phyloP scores from a whole-genome alignment of 2,888 invertebrate species.

The Ormyrus rosae region DNA sequence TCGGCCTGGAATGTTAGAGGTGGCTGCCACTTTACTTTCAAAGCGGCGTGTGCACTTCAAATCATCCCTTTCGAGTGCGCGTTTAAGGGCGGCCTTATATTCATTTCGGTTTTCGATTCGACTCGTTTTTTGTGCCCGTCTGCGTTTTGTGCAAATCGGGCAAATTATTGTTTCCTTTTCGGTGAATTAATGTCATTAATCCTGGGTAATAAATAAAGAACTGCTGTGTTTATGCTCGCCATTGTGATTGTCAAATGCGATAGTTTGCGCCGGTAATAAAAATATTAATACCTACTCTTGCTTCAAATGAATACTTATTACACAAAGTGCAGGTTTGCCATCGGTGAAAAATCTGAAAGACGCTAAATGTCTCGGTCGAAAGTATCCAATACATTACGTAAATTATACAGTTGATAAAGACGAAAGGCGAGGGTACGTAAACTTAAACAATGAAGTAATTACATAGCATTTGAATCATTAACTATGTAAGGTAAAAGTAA shows the following conservation, averaged over 20 bases:
- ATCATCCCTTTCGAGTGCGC: too few relatives aligned
- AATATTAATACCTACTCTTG: conserved; percentile 14
- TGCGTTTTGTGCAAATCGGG: too few relatives aligned
- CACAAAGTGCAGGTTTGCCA: not conserved
- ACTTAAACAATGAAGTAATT: conserved; percentile 44
- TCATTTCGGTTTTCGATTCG: too few relatives aligned
- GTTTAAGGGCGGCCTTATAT: too few relatives aligned
- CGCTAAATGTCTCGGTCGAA: conserved; percentile 15
- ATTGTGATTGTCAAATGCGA: not conserved
- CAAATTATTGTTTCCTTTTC: too few relatives aligned
- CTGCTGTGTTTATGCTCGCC: not conserved
- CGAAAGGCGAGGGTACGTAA: not conserved
- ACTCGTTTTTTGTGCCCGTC: too few relatives aligned
- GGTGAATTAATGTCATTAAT: too few relatives aligned
- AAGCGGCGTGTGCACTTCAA: too few relatives aligned
- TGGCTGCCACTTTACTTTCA: too few relatives aligned
- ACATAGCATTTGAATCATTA: conserved; percentile 20
- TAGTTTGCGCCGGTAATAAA: conserved; percentile 4
- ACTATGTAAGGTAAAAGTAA: not conserved
- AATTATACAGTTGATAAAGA: conserved; percentile 28
- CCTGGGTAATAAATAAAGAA: not conserved
- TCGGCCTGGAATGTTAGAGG: too few relatives aligned
- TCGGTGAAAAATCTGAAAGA: conserved; percentile 17
- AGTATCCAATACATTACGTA: conserved; percentile 29
- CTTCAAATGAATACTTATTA: not conserved